These are phyloP conservation scores for Drosophila cognata DNA, from an alignment of 2,888 invertebrate genomes.

Conservation along the genomic window DNA sequence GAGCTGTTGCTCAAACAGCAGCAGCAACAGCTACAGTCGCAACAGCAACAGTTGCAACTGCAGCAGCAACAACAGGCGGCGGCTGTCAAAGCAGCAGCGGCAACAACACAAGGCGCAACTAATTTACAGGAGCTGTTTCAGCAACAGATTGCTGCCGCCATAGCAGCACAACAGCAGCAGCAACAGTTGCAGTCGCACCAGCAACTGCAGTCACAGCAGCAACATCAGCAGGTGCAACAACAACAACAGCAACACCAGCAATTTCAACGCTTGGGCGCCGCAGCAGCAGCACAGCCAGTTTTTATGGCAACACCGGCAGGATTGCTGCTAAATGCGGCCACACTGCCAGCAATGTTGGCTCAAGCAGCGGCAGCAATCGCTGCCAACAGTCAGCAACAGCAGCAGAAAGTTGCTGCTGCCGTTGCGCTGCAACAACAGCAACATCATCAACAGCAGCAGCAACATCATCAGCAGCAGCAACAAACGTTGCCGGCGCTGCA, in stretches of 20 bases:
- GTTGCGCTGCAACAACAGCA: constrained; percentile 59
- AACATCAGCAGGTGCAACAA: constrained; percentile 73
- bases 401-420: constrained; percentile 62
- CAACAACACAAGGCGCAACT: constrained; percentile 44
- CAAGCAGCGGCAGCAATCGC: constrained; percentile 81
- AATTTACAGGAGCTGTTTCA: constrained; percentile 69
- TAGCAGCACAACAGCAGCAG: constrained; percentile 79
- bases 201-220: constrained; percentile 68
- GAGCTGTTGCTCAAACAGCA: constrained; percentile 79
- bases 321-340: constrained; percentile 82
- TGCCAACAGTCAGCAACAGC: constrained; percentile 76
- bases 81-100: constrained; percentile 55
- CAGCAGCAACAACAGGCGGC: constrained; percentile 56
- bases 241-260: constrained; percentile 82
- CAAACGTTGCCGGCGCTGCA: constrained; percentile 82
- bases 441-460: constrained; percentile 40
- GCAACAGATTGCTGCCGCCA: constrained; percentile 72
- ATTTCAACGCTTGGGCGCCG: constrained; percentile 73
- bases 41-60: constrained; percentile 57
- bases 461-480: constrained; percentile 54
- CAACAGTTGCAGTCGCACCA: constrained; percentile 77
- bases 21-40: constrained; percentile 55
- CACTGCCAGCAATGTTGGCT: constrained; percentile 84
- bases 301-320: constrained; percentile 85
- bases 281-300: constrained; percentile 82